Evolutionary conservation across 2,888 invertebrate genomes (phyloP).

Genomic region (Lasioglossum zephyrum): DNA sequence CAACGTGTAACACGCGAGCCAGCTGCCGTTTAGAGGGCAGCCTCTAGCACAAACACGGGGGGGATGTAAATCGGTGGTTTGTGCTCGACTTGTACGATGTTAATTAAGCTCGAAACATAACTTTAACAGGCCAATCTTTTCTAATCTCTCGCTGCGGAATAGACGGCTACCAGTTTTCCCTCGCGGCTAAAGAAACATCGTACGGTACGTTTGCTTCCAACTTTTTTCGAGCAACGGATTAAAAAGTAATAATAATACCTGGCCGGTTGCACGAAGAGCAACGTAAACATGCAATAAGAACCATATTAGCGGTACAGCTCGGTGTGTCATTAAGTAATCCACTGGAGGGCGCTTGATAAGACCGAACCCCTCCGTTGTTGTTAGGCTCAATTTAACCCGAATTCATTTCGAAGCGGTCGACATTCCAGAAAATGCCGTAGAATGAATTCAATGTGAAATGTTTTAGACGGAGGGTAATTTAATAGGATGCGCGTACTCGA

Average conservation of each 20-base stretch:
- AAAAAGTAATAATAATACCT: constrained; percentile 7
- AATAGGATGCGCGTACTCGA: not conserved
- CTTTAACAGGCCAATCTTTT: constrained; percentile 14
- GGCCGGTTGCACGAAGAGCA: not conserved
- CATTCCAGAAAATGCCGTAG: not conserved
- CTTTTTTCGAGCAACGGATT: constrained; percentile 4
- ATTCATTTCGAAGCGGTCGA: not conserved
- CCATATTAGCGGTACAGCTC: not conserved
- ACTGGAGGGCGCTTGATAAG: not conserved
- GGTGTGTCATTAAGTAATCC: not conserved
- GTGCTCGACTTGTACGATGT: constrained; percentile 26
- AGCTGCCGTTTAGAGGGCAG: constrained; percentile 23
- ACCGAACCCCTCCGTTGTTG: not conserved
- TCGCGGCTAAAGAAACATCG: not conserved
- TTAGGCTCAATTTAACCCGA: constrained; percentile 5
- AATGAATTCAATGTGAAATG: not conserved
- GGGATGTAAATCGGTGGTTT: constrained; percentile 21
- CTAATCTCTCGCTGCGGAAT: not conserved
- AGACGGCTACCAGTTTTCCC: not conserved
- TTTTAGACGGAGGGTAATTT: not conserved
- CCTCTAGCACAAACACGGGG: not conserved
- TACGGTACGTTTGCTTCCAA: not conserved
- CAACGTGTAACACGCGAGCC: constrained; percentile 42
- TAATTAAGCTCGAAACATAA: constrained; percentile 36
- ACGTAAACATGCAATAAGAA: constrained; percentile 5